Base-by-base conservation (phyloP, 1,140 invertebrate species). In the Bombyx mandarina region DNA sequence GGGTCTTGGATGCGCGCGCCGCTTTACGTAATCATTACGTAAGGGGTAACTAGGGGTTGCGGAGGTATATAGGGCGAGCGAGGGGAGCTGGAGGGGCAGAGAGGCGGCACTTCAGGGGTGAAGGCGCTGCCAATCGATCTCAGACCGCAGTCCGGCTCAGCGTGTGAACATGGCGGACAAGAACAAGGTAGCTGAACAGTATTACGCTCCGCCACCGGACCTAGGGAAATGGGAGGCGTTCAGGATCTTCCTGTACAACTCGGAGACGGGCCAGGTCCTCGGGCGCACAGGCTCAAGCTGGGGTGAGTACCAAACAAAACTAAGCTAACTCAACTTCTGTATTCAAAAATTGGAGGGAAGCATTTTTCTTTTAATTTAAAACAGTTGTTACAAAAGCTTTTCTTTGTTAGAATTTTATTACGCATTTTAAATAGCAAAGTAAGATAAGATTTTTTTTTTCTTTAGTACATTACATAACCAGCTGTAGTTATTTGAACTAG, bases 231-330 rank as follows among this genome's bases (percentile, higher is more conserved):
- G 95, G 94, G 94, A 96, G 83, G 90, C 93, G 66, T 94, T 97
- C 89, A 92, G 89, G 80, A 88, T 91, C 71, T 97, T 97, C 88
- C 75, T 97, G 58, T 97, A 93, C 91, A 96, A 97, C 89, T 93
- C 94, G 60, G 94, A 96, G 88, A 96, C 94, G 57, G 92, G 93
- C 72, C 94, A 96, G 86, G 93, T 97, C 81, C 89, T 97, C 65
- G 96, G 96, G 62, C 91, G 96, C 66, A 97, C 95, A 60, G 95
- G 94, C 63, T 90, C 92, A 69, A 96, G 94, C 88, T 97, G 96
- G 96, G 95, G 95, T 97, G 88, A 96, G 95, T 55, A 35, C 12
- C 26, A 35, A 1, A 35, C 26, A 35, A 35, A 3, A 35, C 26
- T 3, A 35, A 35, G 26, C 26, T 1, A 18, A 35, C 2, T 5